phyloP scores from a whole-genome alignment of 2,113 vertebrate genomes.

The Dunckerocampus dactyliophorus region DNA sequence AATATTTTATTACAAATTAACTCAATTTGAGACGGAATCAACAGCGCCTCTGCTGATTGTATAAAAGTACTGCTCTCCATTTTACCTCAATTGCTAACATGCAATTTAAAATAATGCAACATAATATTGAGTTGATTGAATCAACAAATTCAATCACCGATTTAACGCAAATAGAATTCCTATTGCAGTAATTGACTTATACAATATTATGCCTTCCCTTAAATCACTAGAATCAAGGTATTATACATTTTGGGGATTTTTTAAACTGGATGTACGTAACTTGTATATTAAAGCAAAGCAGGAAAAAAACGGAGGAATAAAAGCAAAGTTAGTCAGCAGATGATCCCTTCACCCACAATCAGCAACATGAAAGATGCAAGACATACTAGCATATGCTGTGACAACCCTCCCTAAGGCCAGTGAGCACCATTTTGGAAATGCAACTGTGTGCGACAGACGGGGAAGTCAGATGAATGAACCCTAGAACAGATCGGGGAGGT shows the following conservation, averaged over 20 bases:
- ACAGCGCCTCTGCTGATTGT: not conserved
- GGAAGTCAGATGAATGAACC: conserved; percentile 28
- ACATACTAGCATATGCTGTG: conserved; percentile 39
- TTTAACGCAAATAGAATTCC: not conserved
- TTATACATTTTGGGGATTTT: not conserved
- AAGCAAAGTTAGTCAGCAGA: not conserved
- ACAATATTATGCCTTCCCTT: not conserved
- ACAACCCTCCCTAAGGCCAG: conserved; percentile 26
- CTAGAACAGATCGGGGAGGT: conserved; percentile 20
- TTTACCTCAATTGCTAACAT: no score
- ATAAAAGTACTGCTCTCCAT: not conserved
- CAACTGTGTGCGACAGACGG: conserved; percentile 34
- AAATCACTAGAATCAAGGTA: not conserved
- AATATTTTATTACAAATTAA: no score
- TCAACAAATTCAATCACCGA: no score
- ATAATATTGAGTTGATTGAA: no score
- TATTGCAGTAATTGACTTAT: not conserved
- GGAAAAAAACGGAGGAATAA: not conserved
- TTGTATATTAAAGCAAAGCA: not conserved
- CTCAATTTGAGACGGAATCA: not conserved
- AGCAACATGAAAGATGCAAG: conserved; percentile 25
- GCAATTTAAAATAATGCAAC: no score
- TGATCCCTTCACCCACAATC: conserved; percentile 12
- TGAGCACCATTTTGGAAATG: conserved; percentile 22
- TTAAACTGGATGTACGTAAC: not conserved